Evolutionary conservation across 2,888 invertebrate genomes (phyloP), one percentile per base, ranked within the genome.

Genomic region (Perithous albicinctus): DNA sequence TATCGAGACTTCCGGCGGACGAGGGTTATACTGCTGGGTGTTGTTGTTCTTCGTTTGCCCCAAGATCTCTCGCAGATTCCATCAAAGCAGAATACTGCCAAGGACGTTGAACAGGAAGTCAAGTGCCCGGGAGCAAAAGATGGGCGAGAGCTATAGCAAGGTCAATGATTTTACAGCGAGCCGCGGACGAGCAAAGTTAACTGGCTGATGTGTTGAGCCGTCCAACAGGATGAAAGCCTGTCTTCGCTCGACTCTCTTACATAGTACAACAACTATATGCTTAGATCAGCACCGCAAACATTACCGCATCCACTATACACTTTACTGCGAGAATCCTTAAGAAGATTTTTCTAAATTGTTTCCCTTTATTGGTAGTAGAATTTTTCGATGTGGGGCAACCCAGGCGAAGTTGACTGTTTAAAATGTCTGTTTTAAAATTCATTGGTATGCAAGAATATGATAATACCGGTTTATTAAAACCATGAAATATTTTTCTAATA

Each of bases 131-230:
- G 61, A 61, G 59, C n/a, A n/a, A 61, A 77, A 69, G 72, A 77
- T 75, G 59, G 64, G 41, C 70, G 79, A 29, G 38, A 56, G 66
- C 10, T n/a, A 2, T 12, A 70, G 85, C 86, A 88, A 89, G 89
- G 89, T 89, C 89, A 89, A 89, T 86, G 89, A 87, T 89, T 89
- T 89, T 89, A 86, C 88, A 46, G 0, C 80, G 83, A 67, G 82
- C 76, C 38, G n/a, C 51, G 61, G 56, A 73, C 61, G 61, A 54
- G 26, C 48, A 32, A 35, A 20, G 15, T 61, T n/a, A 38, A 54
- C 66, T 18, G 12, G 10, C 18, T 32, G 51, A 63, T 20, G 1
- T 51, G n/a, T 41, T 51, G 63, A 26, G 48, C 10, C 51, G 20
- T 23, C 15, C 32, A 18, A 61, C 59, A 35, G 46, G 15, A 48